Percentiles rank a stretch among this genome's conserved stretches.
Conservation (phyloP, 53 echinoderm and acorn worm genomes). For the Apostichopus leukothele region DNA sequence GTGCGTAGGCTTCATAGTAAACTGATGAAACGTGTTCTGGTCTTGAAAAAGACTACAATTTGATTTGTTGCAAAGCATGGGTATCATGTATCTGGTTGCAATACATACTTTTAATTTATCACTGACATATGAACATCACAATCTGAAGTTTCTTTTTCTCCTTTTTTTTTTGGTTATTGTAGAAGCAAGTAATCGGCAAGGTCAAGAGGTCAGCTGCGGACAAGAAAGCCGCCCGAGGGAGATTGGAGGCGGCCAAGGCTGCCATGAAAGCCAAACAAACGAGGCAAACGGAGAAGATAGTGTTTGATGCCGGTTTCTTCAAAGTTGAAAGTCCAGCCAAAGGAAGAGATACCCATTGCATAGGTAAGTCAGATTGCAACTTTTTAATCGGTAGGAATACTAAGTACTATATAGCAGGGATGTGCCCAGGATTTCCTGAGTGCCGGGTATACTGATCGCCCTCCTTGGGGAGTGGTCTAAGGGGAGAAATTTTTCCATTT, state of each 20-base stretch:
- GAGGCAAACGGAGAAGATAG: conserved; percentile 58
- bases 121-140: not conserved
- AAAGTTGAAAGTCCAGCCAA: conserved; percentile 88
- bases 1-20: too few species aligned
- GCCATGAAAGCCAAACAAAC: conserved; percentile 75
- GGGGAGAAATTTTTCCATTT: too few species aligned
- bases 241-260: conserved; percentile 76
- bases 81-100: too few species aligned
- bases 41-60: too few species aligned
- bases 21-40: too few species aligned
- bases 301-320: conserved; percentile 93
- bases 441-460: too few species aligned
- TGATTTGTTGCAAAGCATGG: too few species aligned
- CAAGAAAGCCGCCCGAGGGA: conserved; percentile 69
- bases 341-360: conserved; percentile 56
- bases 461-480: too few species aligned
- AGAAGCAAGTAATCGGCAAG: conserved; percentile 64
- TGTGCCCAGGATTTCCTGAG: too few species aligned
- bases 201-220: conserved; percentile 56
- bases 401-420: too few species aligned
- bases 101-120: not conserved
- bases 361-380: conserved; percentile 46
- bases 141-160: not conserved
- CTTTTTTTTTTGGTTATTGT: not conserved
- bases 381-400: not conserved